Evolutionary conservation across 2,113 vertebrate genomes (phyloP).

Genomic region (Chloroceryle aenea): DNA sequence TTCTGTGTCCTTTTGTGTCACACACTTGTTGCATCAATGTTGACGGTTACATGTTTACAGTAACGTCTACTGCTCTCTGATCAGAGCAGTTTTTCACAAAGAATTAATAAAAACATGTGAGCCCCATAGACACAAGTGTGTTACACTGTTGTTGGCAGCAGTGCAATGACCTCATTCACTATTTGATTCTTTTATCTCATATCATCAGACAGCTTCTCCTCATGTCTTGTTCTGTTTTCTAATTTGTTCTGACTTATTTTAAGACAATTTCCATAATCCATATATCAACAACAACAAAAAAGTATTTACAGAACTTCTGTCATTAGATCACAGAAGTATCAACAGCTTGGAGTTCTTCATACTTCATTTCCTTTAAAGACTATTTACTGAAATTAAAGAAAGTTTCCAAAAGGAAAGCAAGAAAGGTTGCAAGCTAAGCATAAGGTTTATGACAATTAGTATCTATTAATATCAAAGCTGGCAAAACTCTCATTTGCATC

Average conservation of each 20-base stretch:
- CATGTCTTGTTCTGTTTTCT: not conserved
- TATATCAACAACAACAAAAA: no score
- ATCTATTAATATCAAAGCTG: not conserved
- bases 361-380: not conserved
- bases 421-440: not conserved
- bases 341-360: not conserved
- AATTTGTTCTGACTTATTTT: not conserved
- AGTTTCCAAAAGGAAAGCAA: not conserved
- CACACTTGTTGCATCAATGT: not conserved
- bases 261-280: not conserved
- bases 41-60: not conserved
- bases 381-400: not conserved
- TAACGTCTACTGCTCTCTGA: not conserved
- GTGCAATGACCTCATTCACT: not conserved
- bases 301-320: not conserved
- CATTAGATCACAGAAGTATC: not conserved
- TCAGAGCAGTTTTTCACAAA: not conserved
- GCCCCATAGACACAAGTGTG: not conserved
- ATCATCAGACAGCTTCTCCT: not conserved
- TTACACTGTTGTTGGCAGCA: not conserved
- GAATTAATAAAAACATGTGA: not conserved
- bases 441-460: not conserved
- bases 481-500: not conserved
- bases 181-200: not conserved
- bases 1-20: not conserved